phyloP scores from a whole-genome alignment of 2,113 vertebrate genomes.

The Andinoacara biseriatus region DNA sequence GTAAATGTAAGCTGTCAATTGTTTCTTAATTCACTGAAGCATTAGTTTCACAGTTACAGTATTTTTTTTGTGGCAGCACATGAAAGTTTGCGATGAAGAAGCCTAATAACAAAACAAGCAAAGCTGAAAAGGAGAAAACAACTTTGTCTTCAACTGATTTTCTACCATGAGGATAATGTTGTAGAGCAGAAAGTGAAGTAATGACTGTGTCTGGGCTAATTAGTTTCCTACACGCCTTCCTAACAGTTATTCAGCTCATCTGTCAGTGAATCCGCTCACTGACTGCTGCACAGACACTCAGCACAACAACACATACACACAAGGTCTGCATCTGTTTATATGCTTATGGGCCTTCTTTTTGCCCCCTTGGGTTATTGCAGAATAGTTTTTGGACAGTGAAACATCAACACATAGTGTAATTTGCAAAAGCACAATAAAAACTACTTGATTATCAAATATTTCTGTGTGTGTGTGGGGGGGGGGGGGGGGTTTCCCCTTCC shows the following conservation, averaged over 20 bases:
- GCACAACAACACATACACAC: not conserved
- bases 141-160: constrained; percentile 37
- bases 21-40: not conserved
- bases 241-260: constrained; percentile 36
- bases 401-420: not conserved
- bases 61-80: not conserved
- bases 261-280: constrained; percentile 8
- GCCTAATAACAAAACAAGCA: constrained; percentile 2
- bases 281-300: not conserved
- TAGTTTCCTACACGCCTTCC: constrained; percentile 25
- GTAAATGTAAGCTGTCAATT: constrained; percentile 1
- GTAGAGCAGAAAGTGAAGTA: constrained; percentile 36
- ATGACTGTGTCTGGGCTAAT: constrained; percentile 42
- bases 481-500: too few species aligned
- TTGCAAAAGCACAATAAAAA: not conserved
- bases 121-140: constrained; percentile 40
- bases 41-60: not conserved
- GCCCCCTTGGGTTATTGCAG: not conserved
- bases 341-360: not conserved
- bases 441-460: not conserved
- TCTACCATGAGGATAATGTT: constrained; percentile 34
- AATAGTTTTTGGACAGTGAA: not conserved
- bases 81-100: not conserved
- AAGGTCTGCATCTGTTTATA: not conserved
- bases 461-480: too few species aligned